Base-by-base conservation (phyloP, 2,888 invertebrate genomes). In the Cheilosia soror region DNA sequence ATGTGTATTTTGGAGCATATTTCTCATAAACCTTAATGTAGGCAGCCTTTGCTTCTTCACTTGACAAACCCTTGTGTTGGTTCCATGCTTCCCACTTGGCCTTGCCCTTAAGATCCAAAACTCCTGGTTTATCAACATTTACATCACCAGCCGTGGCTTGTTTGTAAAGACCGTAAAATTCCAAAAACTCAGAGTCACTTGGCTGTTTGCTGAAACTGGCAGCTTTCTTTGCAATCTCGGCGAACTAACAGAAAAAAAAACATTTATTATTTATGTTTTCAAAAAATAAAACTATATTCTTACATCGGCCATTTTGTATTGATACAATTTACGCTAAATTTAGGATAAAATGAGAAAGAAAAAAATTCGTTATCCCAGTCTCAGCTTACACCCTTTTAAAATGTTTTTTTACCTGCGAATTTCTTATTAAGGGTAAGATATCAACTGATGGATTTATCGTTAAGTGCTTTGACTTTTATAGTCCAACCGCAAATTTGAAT, bases 81-180 rank as follows among this genome's bases (percentile, higher is more conserved):
- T 94, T 95, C 98, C 98, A 99, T 0, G 97, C 95, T 92, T 97
- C 96, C 96, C 97, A 98, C 93, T 98, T 99, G 31, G 97, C 98
- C 91, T 97, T 98, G 87, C 96, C 98, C 92, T 96, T 96, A 88
- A 96, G 92, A 90, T 98, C 98, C 84, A 98, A 90, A 92, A 97
- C 94, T 72, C 98, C 97, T 68, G 98, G 98, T 88, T 96, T 95
- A 51, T 93, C 97, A 87, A 95, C 96, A 91, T 96, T 96, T 80
- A 95, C 94, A 91, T 98, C 97, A 0, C 98, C 98, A 87, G 95
- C 92, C 66, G 94, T 95, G 2, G 95, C 96, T 92, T 98, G 98
- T 91, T 98, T 98, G 93, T 94, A 98, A 9, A 97, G 93, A 1
- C 95, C 95, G 92, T 98, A 98, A 31, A 98, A 92, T 85, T 96